phyloP scores from a whole-genome alignment of 2,113 vertebrate species.

The Orycteropus afer region DNA sequence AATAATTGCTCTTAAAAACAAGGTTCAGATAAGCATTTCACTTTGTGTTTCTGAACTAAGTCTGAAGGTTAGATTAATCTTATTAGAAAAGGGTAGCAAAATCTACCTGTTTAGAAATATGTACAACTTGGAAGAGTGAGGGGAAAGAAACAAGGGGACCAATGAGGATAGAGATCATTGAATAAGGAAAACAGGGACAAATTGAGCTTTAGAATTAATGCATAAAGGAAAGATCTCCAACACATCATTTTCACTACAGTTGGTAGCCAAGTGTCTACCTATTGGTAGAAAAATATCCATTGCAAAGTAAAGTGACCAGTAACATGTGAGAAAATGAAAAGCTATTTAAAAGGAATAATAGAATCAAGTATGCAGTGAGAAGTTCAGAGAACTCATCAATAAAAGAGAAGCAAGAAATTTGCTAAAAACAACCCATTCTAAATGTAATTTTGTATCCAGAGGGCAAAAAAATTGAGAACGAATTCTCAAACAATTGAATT shows the following conservation, averaged over 20 bases:
- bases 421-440: conserved; percentile 78
- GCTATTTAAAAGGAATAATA: conserved; percentile 79
- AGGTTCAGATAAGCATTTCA: background rate
- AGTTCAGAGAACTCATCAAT: conserved; percentile 81
- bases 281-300: conserved; percentile 62
- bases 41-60: conserved; percentile 10
- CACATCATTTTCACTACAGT: rapidly evolving
- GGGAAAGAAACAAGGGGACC: background rate
- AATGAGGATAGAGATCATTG: background rate
- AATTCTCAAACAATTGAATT: conserved; percentile 83
- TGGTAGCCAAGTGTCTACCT: conserved; percentile 57
- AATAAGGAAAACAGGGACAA: conserved; percentile 32
- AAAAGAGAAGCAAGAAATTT: conserved; percentile 78
- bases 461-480: conserved; percentile 73
- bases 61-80: background rate
- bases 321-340: conserved; percentile 82
- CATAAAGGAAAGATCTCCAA: background rate
- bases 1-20: conserved; percentile 15
- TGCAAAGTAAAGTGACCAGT: conserved; percentile 32
- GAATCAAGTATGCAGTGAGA: conserved; percentile 78
- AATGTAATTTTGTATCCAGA: conserved; percentile 79
- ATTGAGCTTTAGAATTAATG: conserved; percentile 31
- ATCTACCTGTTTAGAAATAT: background rate
- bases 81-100: background rate
- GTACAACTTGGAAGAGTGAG: background rate